A percentile compares a stretch with the other conserved stretches of the same genome.
Conservation (phyloP, 2,113 vertebrate genomes). For the Cochlearius cochlearius region DNA sequence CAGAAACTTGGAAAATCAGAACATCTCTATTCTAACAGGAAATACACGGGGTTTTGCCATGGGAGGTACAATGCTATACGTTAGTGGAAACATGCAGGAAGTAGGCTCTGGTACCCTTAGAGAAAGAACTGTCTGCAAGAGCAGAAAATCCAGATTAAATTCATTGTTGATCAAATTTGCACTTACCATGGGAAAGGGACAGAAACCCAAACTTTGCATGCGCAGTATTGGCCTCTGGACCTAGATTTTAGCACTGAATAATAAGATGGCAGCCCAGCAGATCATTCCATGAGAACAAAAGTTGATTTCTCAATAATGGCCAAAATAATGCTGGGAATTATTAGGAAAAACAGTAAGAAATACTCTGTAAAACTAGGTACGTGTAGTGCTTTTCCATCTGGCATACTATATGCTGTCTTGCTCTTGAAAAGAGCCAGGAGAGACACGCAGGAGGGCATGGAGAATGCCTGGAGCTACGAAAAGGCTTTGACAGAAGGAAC, state of each 20-base stretch:
- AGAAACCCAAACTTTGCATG: background rate
- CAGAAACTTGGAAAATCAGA: background rate
- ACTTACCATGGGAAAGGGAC: background rate
- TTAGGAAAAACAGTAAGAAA: background rate
- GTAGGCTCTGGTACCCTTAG: background rate
- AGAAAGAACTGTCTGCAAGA: background rate
- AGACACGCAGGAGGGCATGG: background rate
- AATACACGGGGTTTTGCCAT: background rate
- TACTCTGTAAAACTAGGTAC: background rate
- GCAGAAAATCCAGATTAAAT: background rate
- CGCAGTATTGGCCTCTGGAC: background rate
- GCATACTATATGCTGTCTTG: background rate
- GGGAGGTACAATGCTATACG: background rate
- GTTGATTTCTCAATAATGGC: background rate
- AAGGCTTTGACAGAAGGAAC: background rate
- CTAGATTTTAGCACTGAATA: background rate
- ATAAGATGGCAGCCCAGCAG: background rate
- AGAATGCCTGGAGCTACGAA: background rate
- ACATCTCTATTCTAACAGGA: background rate
- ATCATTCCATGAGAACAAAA: background rate
- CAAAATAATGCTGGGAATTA: background rate
- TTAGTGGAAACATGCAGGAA: fast-evolving
- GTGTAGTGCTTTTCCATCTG: background rate
- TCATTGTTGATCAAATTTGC: background rate
- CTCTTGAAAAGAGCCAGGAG: background rate